Evolutionary conservation across 1,140 invertebrate species (phyloP).

Genomic region (Harlomillsia oculata): DNA sequence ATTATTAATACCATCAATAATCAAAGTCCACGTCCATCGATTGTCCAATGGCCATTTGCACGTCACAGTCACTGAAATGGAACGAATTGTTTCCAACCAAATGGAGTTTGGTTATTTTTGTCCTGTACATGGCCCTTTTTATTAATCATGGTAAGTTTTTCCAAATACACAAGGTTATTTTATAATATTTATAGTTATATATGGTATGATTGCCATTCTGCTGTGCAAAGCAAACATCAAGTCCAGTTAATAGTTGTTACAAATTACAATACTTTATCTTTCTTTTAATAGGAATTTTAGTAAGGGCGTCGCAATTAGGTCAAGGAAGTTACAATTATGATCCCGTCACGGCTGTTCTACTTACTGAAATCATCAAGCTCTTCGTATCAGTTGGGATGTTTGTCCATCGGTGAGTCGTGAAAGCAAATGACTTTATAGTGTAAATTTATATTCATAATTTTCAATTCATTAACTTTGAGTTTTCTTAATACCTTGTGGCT

Average conservation of each 20-base stretch:
- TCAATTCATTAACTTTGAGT: no score
- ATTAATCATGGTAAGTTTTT: conserved; percentile 62
- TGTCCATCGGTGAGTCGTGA: conserved; percentile 36
- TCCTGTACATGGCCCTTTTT: conserved; percentile 69
- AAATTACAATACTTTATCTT: not conserved
- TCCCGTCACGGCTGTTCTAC: conserved; percentile 72
- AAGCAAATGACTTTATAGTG: no score
- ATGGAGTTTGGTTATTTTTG: conserved; percentile 65
- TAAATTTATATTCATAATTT: no score
- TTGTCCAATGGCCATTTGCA: not conserved
- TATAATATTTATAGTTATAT: not conserved
- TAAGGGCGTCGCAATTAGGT: conserved; percentile 76
- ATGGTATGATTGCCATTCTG: not conserved
- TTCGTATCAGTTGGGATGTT: conserved; percentile 60
- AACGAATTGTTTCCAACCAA: conserved; percentile 69
- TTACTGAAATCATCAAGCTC: conserved; percentile 81
- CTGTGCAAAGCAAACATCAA: not conserved
- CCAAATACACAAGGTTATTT: not conserved
- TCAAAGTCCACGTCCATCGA: no score
- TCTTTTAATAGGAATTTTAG: conserved; percentile 64
- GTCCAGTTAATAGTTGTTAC: not conserved
- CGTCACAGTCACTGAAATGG: conserved; percentile 7
- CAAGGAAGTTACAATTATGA: conserved; percentile 72
- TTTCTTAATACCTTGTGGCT: no score
- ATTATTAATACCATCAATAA: no score